A percentile compares a stretch with the other conserved stretches of the same genome.
phyloP scores from a whole-genome alignment of 1,140 invertebrate genomes.

The Pogonognathellus flavescens region DNA sequence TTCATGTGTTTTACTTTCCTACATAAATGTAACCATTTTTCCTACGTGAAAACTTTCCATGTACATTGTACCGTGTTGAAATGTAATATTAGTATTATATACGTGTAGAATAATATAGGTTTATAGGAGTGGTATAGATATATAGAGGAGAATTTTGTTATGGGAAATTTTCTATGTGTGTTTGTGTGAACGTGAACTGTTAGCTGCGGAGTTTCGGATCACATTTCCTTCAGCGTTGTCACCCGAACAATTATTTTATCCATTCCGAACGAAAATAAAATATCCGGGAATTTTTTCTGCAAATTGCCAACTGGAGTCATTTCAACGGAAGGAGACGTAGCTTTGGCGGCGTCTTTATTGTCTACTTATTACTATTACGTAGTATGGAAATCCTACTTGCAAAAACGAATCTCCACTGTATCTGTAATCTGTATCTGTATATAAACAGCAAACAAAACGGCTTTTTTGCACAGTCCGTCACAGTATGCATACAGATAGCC shows the following conservation, averaged over 20 bases:
- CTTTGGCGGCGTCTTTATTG: slow-evolving; percentile 28
- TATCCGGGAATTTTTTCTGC: slow-evolving; percentile 6
- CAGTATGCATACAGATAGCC: not conserved
- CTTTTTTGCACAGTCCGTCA: not conserved
- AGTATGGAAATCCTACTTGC: too few species aligned
- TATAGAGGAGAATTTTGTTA: too few species aligned
- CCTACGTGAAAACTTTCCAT: too few species aligned
- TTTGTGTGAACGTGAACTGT: not conserved
- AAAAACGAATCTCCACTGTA: too few species aligned
- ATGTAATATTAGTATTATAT: too few species aligned
- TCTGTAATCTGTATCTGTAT: too few species aligned
- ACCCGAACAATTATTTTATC: slow-evolving; percentile 28
- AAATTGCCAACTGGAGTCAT: slow-evolving; percentile 19
- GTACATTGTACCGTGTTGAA: too few species aligned
- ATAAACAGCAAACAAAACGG: not conserved
- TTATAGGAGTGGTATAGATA: too few species aligned
- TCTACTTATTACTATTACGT: not conserved
- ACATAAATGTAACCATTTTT: too few species aligned
- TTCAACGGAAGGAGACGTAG: not conserved
- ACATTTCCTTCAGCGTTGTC: slow-evolving; percentile 9
- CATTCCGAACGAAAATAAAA: slow-evolving; percentile 19
- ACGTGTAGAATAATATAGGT: too few species aligned
- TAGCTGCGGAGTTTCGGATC: not conserved
- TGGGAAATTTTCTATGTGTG: not conserved
- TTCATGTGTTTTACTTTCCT: too few species aligned